These are phyloP conservation scores for Drosophila multiciliata DNA, from an alignment of 2,888 invertebrate genomes.

Conservation along the genomic window DNA sequence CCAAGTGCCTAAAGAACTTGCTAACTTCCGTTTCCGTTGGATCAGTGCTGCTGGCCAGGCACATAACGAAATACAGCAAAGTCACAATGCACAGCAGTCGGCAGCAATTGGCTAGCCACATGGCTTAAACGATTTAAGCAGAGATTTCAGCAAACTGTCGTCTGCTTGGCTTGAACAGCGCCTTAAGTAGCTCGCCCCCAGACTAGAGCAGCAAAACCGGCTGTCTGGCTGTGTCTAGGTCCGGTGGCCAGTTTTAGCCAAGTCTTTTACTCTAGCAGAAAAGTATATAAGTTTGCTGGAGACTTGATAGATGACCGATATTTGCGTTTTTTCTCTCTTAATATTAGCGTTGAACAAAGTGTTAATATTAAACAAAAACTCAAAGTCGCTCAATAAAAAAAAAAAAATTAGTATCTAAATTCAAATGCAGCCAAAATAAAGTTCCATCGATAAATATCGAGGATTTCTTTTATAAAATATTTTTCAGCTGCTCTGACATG, in stretches of 20 bases:
- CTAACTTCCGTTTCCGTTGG: conserved; percentile 76
- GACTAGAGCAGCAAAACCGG: conserved; percentile 40
- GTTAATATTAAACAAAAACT: neutral
- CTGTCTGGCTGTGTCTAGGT: conserved; percentile 48
- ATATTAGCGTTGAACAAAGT: neutral
- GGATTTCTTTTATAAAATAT: too few relatives aligned
- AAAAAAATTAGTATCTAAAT: neutral
- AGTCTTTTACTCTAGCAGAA: neutral
- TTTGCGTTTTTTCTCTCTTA: neutral
- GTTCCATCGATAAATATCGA: neutral
- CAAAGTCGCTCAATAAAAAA: neutral
- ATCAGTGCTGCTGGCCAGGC: neutral
- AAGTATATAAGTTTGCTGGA: neutral
- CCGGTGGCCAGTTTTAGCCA: conserved; percentile 38
- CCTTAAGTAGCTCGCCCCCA: conserved; percentile 42
- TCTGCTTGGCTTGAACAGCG: conserved; percentile 12
- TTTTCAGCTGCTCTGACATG: too few relatives aligned
- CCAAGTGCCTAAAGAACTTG: conserved; percentile 80
- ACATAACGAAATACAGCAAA: conserved; percentile 6
- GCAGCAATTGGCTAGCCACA: conserved; percentile 23
- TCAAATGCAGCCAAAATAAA: neutral
- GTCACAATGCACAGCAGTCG: conserved; percentile 19
- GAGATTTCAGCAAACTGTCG: conserved; percentile 26
- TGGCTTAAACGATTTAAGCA: conserved; percentile 9
- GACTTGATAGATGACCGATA: neutral